Conservation (phyloP, 1,140 invertebrate genomes). For the Xylocopa sonorina region DNA sequence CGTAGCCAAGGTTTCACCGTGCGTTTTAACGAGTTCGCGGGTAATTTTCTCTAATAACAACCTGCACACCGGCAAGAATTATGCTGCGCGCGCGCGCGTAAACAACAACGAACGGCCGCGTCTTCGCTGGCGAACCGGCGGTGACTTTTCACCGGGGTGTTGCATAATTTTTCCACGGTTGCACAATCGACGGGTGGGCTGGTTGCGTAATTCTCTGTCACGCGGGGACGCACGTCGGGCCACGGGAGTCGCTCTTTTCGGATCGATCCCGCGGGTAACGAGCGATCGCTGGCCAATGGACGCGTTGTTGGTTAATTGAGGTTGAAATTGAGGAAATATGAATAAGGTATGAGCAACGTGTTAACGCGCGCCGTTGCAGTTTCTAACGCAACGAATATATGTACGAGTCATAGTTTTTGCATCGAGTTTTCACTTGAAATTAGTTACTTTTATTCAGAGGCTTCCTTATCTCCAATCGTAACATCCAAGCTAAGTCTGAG, state of each 20-base stretch:
- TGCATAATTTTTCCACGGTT: conserved; percentile 55
- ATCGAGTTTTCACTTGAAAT: too few relatives aligned
- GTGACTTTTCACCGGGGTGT: conserved; percentile 59
- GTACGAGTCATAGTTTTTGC: too few relatives aligned
- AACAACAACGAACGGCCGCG: not conserved
- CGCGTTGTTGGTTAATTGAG: not conserved
- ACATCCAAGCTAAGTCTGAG: too few relatives aligned
- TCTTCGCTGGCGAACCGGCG: conserved; percentile 29
- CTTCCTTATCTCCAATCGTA: too few relatives aligned
- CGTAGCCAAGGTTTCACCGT: conserved; percentile 6
- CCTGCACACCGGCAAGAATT: not conserved
- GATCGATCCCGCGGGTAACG: too few relatives aligned
- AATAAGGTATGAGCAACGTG: not conserved
- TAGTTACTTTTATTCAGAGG: too few relatives aligned
- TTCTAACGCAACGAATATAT: too few relatives aligned
- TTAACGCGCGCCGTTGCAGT: not conserved
- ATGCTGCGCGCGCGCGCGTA: not conserved
- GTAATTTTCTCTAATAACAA: conserved; percentile 26
- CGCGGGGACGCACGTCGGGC: conserved; percentile 4
- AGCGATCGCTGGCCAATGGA: too few relatives aligned
- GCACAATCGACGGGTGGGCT: not conserved
- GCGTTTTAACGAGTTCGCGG: conserved; percentile 18
- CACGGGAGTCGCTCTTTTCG: not conserved
- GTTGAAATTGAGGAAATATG: not conserved
- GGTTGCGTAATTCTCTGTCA: not conserved